Evolutionary conservation across 2,797 vertebrate genomes (phyloP).

Genomic region (Eutrigla gurnardus): DNA sequence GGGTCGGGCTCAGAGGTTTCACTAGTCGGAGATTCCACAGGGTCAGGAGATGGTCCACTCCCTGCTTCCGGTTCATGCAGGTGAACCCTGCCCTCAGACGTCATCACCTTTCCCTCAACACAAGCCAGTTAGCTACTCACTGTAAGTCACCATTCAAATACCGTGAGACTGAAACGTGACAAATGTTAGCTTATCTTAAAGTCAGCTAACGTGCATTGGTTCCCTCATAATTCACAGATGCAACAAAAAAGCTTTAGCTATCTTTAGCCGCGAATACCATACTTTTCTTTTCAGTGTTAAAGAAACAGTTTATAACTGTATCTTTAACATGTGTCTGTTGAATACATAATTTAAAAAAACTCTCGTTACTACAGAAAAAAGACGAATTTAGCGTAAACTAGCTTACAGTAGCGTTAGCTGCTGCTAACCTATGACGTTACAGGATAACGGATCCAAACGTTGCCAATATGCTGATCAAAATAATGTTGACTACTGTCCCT

Average conservation of each 20-base stretch:
- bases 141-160: neutral
- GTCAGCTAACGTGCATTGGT: neutral
- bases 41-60: conserved; percentile 12
- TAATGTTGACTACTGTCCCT: neutral
- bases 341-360: neutral
- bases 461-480: neutral
- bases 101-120: conserved; percentile 44
- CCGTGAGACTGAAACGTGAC: neutral
- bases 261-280: neutral
- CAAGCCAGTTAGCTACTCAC: conserved; percentile 6
- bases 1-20: conserved; percentile 35
- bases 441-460: neutral
- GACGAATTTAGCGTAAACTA: neutral
- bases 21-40: neutral
- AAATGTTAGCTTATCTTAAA: neutral
- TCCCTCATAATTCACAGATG: no score
- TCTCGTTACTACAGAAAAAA: neutral
- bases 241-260: neutral
- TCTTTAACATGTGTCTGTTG: neutral
- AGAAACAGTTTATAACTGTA: neutral
- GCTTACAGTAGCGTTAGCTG: conserved; percentile 1
- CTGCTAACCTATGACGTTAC: neutral
- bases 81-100: conserved; percentile 42
- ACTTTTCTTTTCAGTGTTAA: neutral
- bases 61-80: conserved; percentile 26